Evolutionary conservation across 1,140 invertebrate species (phyloP).

Genomic region (Zaprionus inermis): DNA sequence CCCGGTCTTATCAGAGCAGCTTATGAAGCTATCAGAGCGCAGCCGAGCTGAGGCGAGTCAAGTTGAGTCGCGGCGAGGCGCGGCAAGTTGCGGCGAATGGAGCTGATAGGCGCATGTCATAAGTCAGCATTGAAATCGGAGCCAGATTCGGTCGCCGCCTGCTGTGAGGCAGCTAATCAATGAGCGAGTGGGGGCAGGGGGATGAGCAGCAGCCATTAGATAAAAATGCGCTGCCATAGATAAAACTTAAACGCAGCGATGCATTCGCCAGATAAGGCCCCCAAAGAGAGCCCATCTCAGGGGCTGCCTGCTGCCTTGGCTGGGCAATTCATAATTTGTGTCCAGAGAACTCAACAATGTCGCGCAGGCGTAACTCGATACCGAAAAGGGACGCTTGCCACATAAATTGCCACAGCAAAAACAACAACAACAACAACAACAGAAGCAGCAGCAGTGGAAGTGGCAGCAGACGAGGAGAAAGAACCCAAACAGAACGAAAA

Average conservation of each 20-base stretch:
- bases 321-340: slow-evolving; percentile 65
- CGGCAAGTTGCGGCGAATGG: neutral
- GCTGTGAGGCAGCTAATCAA: slow-evolving; percentile 63
- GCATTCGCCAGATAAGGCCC: slow-evolving; percentile 59
- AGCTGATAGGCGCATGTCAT: slow-evolving; percentile 60
- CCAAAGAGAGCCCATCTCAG: slow-evolving; percentile 7
- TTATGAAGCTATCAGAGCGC: slow-evolving; percentile 77
- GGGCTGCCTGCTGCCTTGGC: neutral
- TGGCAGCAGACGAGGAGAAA: slow-evolving; percentile 21
- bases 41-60: neutral
- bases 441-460: no score
- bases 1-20: slow-evolving; percentile 55
- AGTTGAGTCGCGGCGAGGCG: neutral
- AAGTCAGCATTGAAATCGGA: slow-evolving; percentile 76
- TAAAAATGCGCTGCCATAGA: slow-evolving; percentile 73
- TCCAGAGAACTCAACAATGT: slow-evolving; percentile 52
- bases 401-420: slow-evolving; percentile 66
- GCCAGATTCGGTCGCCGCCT: slow-evolving; percentile 33
- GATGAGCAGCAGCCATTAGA: slow-evolving; percentile 69
- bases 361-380: slow-evolving; percentile 78
- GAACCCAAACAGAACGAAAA: slow-evolving; percentile 44
- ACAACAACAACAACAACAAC: slow-evolving; percentile 2
- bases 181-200: slow-evolving; percentile 36
- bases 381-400: slow-evolving; percentile 60
- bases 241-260: slow-evolving; percentile 71